Percentiles rank a stretch among this genome's conserved stretches.
phyloP scores from a whole-genome alignment of 2,888 invertebrate genomes.

The Chrysotoxum bicinctum region DNA sequence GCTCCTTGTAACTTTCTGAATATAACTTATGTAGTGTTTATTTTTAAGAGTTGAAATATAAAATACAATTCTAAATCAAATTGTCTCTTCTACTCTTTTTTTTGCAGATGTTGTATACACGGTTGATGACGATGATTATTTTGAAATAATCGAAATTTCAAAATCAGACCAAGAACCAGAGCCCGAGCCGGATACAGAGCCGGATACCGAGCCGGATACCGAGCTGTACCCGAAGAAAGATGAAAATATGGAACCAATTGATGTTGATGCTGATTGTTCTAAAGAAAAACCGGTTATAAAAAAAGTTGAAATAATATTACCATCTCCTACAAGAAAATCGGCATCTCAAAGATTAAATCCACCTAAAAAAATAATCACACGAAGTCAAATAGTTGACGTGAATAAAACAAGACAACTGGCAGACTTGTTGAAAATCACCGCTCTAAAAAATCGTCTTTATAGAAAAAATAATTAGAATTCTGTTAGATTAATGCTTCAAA shows the following conservation, averaged over 20 bases:
- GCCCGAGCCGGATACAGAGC: no score
- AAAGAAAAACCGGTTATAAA: conserved; percentile 19
- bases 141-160: background rate
- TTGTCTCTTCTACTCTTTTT: background rate
- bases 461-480: background rate
- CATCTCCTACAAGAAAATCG: background rate
- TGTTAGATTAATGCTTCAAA: background rate
- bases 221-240: background rate
- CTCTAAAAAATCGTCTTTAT: conserved; percentile 8
- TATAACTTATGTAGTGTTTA: no score
- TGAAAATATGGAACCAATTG: background rate
- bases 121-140: background rate
- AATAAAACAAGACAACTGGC: conserved; percentile 32
- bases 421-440: conserved; percentile 19
- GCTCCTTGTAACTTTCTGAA: no score
- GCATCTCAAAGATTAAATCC: no score
- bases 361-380: background rate
- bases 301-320: conserved; percentile 27
- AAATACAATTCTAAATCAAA: no score
- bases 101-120: background rate
- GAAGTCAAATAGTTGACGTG: conserved; percentile 1
- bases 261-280: background rate
- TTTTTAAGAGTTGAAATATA: no score
- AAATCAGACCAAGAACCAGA: background rate
- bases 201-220: no score